Evolutionary conservation across 2,888 invertebrate species (phyloP).

Genomic region (Ischnura elegans): DNA sequence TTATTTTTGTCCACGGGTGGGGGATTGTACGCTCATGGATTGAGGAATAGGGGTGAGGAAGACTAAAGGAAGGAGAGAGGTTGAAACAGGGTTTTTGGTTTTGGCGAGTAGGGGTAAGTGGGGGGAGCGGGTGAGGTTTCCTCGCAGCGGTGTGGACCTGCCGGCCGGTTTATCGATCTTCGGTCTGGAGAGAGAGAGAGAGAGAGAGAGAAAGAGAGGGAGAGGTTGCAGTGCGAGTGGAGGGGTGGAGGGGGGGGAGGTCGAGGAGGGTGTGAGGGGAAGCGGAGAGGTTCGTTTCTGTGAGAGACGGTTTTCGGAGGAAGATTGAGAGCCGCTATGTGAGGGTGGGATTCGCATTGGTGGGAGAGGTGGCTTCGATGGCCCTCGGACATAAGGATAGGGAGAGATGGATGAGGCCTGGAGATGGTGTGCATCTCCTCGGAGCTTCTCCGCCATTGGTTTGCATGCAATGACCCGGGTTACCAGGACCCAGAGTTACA

Average conservation of each 20-base stretch:
- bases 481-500: too few species aligned
- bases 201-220: conserved; percentile 63
- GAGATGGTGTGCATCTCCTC: background rate
- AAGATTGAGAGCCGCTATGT: conserved; percentile 69
- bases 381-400: conserved; percentile 55
- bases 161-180: conserved; percentile 72
- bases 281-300: conserved; percentile 73
- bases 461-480: background rate
- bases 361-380: background rate
- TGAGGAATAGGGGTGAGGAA: conserved; percentile 70
- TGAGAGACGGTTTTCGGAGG: conserved; percentile 62
- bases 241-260: conserved; percentile 69
- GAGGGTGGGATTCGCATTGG: conserved; percentile 68
- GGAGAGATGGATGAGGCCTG: conserved; percentile 40
- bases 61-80: conserved; percentile 68
- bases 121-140: conserved; percentile 69
- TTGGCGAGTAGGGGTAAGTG: conserved; percentile 70
- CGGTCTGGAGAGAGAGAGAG: conserved; percentile 62
- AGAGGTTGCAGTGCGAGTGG: conserved; percentile 68
- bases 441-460: background rate
- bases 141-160: conserved; percentile 71
- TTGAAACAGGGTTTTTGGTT: conserved; percentile 67
- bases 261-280: conserved; percentile 69
- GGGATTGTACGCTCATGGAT: background rate
- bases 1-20: too few species aligned